A percentile compares a stretch with the other conserved stretches of the same genome.
Evolutionary conservation across 2,888 invertebrate genomes (phyloP).

Genomic region (Orgyia antiqua): DNA sequence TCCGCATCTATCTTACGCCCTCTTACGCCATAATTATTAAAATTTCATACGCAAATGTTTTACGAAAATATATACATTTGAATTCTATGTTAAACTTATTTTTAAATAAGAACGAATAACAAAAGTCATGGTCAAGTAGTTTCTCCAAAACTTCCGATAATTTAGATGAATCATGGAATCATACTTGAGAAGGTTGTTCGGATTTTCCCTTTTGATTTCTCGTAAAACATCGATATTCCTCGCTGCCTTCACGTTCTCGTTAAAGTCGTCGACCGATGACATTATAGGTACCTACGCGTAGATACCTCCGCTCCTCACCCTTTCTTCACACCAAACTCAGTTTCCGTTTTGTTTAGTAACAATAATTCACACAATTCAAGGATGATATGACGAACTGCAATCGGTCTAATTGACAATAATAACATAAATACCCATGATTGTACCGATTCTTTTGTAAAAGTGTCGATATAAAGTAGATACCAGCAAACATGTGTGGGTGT

Average conservation of each 20-base stretch:
- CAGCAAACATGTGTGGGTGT: constrained; percentile 17
- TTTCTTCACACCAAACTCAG: background rate
- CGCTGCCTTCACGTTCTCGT: constrained; percentile 25
- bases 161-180: constrained; percentile 33
- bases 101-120: no score
- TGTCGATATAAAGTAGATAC: no score
- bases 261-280: constrained; percentile 47
- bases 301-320: constrained; percentile 17
- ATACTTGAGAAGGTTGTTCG: constrained; percentile 16
- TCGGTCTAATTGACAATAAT: constrained; percentile 40
- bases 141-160: constrained; percentile 3
- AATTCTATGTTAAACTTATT: no score
- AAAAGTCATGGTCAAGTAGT: background rate
- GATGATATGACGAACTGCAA: constrained; percentile 31
- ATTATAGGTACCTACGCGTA: constrained; percentile 16
- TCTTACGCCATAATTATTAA: no score
- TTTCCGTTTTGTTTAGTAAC: no score
- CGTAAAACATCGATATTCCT: constrained; percentile 24
- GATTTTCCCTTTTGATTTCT: constrained; percentile 39
- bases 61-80: no score
- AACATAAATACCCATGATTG: constrained; percentile 26
- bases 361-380: no score
- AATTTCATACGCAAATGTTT: no score
- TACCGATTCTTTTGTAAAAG: no score
- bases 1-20: no score